Evolutionary conservation across 2,113 vertebrate genomes (phyloP).

Genomic region (Triplophysa tibetana): DNA sequence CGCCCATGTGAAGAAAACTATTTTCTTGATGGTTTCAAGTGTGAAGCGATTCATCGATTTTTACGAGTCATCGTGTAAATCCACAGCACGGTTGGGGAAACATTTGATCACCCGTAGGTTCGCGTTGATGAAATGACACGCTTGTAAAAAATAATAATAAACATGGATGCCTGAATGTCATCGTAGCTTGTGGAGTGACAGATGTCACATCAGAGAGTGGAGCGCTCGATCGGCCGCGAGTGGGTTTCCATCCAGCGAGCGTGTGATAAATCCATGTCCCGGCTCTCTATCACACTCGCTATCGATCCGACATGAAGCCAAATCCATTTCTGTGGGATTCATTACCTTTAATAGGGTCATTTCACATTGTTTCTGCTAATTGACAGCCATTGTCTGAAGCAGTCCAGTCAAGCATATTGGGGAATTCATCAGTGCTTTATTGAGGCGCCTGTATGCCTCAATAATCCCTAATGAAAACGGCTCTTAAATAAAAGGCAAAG

Average conservation of each 20-base stretch:
- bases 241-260: slow-evolving; percentile 28
- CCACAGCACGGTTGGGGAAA: background rate
- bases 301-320: slow-evolving; percentile 38
- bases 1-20: background rate
- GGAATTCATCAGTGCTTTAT: slow-evolving; percentile 39
- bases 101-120: background rate
- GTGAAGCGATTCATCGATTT: background rate
- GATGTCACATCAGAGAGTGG: background rate
- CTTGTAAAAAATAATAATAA: background rate
- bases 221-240: slow-evolving; percentile 12
- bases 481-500: slow-evolving; percentile 35
- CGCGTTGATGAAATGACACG: background rate
- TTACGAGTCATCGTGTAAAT: background rate
- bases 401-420: slow-evolving; percentile 40
- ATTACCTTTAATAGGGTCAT: slow-evolving; percentile 44
- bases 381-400: slow-evolving; percentile 48
- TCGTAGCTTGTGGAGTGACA: slow-evolving; percentile 5
- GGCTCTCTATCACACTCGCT: slow-evolving; percentile 26
- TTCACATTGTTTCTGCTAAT: slow-evolving; percentile 44
- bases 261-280: slow-evolving; percentile 45
- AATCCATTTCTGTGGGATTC: slow-evolving; percentile 47
- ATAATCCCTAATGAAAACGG: slow-evolving; percentile 45
- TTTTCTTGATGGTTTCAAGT: background rate
- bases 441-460: slow-evolving; percentile 41
- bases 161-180: background rate